phyloP scores from a whole-genome alignment of 2,113 vertebrate species.

The Oceanites oceanicus region DNA sequence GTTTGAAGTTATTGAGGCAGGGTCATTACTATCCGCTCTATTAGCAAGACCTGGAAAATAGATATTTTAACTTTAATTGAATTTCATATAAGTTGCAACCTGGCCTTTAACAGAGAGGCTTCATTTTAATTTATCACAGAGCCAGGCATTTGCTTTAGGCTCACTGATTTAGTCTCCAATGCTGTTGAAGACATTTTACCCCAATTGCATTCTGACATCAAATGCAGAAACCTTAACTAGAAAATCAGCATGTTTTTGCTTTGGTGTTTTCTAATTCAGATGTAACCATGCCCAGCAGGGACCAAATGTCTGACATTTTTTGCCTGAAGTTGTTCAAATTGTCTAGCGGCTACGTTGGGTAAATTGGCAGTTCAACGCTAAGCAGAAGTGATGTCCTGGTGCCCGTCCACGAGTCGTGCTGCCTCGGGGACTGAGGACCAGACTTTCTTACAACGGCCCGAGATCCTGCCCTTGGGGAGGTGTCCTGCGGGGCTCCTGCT shows the following conservation, averaged over 20 bases:
- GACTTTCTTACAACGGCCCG: rapidly evolving
- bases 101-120: slow-evolving; percentile 8
- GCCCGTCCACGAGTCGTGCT: rapidly evolving
- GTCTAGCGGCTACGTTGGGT: background rate
- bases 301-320: background rate
- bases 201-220: background rate
- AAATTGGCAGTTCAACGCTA: rapidly evolving
- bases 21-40: slow-evolving; percentile 12
- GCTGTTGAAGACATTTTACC: background rate
- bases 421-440: background rate
- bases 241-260: background rate
- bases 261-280: background rate
- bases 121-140: slow-evolving; percentile 29
- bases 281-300: background rate
- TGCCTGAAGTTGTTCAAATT: background rate
- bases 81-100: slow-evolving; percentile 32
- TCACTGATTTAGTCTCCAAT: background rate
- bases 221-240: background rate
- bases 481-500: background rate
- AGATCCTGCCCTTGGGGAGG: background rate
- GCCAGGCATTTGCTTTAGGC: background rate
- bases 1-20: background rate
- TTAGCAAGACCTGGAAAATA: slow-evolving; percentile 39
- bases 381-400: background rate
- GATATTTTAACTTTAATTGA: slow-evolving; percentile 66